Conservation (phyloP, 1,140 invertebrate species). For the Aphelinus certus region DNA sequence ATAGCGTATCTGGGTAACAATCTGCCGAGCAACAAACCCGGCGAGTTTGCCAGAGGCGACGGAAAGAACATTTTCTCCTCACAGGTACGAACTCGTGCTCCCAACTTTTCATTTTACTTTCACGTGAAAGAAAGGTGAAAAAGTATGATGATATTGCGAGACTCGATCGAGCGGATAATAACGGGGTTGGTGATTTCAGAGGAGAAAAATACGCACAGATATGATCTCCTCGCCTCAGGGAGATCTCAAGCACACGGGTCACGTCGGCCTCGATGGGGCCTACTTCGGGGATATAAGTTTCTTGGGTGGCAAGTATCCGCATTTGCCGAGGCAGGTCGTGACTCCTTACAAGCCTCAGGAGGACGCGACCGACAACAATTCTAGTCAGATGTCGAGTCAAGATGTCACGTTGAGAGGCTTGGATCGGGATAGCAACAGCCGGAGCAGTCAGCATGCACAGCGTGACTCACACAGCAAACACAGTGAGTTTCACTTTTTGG, state of each 20-base stretch:
- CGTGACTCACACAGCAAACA: constrained; percentile 57
- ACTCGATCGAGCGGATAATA: too few relatives aligned
- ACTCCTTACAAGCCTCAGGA: constrained; percentile 88
- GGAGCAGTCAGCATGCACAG: constrained; percentile 46
- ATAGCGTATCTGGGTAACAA: constrained; percentile 88
- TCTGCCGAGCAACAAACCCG: constrained; percentile 74
- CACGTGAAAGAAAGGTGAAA: too few relatives aligned
- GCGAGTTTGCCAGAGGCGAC: constrained; percentile 69
- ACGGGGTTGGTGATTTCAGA: constrained; percentile 49
- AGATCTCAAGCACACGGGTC: constrained; percentile 94
- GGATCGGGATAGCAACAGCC: constrained; percentile 60
- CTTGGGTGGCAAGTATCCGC: constrained; percentile 79
- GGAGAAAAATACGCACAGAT: constrained; percentile 81
- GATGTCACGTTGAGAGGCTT: constrained; percentile 41
- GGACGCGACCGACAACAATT: constrained; percentile 67
- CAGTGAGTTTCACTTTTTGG: constrained; percentile 42
- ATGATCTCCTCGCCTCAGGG: constrained; percentile 98
- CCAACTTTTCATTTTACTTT: too few relatives aligned
- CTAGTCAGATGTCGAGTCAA: constrained; percentile 58
- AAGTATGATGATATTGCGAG: too few relatives aligned
- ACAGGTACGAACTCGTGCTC: constrained; percentile 65
- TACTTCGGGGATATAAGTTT: constrained; percentile 96
- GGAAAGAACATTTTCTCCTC: constrained; percentile 70
- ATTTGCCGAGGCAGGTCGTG: constrained; percentile 85
- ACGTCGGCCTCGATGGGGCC: constrained; percentile 95